These are phyloP conservation scores for Eretmochelys imbricata DNA, from an alignment of 2,113 vertebrate species.

Conservation along the genomic window DNA sequence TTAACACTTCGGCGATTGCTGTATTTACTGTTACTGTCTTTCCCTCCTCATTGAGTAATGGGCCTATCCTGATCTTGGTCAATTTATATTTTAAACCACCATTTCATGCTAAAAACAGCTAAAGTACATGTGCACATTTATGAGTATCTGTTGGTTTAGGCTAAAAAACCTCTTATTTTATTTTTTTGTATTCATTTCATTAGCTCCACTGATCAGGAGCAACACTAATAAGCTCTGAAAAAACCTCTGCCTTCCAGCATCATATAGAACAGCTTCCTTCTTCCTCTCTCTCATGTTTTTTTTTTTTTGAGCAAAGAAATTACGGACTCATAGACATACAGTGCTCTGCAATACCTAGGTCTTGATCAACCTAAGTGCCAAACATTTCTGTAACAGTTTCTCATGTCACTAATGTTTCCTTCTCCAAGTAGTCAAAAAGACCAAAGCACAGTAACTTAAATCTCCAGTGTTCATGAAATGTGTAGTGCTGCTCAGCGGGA, in stretches of 20 bases:
- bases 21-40: background rate
- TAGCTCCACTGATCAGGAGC: slow-evolving; percentile 25
- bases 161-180: slow-evolving; percentile 13
- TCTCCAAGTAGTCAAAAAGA: background rate
- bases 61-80: background rate
- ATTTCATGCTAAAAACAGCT: background rate
- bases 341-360: background rate
- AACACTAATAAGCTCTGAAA: slow-evolving; percentile 44
- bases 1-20: background rate
- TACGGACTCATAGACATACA: background rate
- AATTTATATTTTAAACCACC: background rate
- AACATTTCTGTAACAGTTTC: background rate
- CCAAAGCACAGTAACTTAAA: background rate
- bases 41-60: background rate
- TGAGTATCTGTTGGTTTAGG: background rate
- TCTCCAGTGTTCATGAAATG: background rate
- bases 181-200: slow-evolving; percentile 35
- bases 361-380: background rate
- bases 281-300: slow-evolving; percentile 14
- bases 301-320: background rate
- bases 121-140: background rate
- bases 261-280: background rate
- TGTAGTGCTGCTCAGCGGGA: background rate
- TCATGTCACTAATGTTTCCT: fast-evolving
- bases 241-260: slow-evolving; percentile 1